A percentile compares a stretch with the other conserved stretches of the same genome.
Conservation (phyloP, 64 coral and sea anemone species). For the Stichodactyla helianthus region DNA sequence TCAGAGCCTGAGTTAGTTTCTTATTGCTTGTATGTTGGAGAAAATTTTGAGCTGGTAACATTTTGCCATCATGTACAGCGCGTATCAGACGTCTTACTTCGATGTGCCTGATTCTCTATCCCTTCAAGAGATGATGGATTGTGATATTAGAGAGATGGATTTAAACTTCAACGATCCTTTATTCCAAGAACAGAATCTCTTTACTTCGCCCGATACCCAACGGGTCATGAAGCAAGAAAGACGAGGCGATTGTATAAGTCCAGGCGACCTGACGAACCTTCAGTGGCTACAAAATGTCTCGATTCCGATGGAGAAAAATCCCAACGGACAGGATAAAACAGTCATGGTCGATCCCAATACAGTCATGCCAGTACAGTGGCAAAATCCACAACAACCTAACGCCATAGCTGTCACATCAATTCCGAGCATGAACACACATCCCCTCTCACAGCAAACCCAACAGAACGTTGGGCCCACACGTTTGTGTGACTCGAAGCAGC, state of each 20-base stretch:
- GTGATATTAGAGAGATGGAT: conserved; percentile 92
- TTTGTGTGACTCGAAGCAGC: conserved; percentile 65
- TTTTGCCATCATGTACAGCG: conserved; percentile 73
- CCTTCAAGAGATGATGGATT: conserved; percentile 94
- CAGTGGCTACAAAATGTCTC: conserved; percentile 98
- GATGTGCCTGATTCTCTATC: conserved; percentile 78
- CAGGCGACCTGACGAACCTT: conserved; percentile 89
- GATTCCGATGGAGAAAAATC: conserved; percentile 92
- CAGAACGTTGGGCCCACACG: conserved; percentile 48
- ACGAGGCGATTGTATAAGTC: conserved; percentile 34
- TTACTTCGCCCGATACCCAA: conserved; percentile 67
- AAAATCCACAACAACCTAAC: conserved; percentile 64
- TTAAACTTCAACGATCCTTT: conserved; percentile 98
- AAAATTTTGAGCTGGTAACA: conserved; percentile 52
- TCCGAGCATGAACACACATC: conserved; percentile 39
- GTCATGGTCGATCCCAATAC: conserved; percentile 99
- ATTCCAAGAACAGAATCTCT: conserved; percentile 67
- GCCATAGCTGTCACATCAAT: conserved; percentile 71
- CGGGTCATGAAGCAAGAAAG: conserved; percentile 61
- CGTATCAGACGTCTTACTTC: conserved; percentile 49
- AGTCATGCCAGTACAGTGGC: conserved; percentile 98
- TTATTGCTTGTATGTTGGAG: conserved; percentile 58
- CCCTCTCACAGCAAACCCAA: conserved; percentile 44
- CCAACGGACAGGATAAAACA: conserved; percentile 55
- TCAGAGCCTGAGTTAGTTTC: conserved; percentile 54